These are phyloP conservation scores for Chunga burmeisteri DNA, from an alignment of 2,113 vertebrate genomes.

Conservation along the genomic window DNA sequence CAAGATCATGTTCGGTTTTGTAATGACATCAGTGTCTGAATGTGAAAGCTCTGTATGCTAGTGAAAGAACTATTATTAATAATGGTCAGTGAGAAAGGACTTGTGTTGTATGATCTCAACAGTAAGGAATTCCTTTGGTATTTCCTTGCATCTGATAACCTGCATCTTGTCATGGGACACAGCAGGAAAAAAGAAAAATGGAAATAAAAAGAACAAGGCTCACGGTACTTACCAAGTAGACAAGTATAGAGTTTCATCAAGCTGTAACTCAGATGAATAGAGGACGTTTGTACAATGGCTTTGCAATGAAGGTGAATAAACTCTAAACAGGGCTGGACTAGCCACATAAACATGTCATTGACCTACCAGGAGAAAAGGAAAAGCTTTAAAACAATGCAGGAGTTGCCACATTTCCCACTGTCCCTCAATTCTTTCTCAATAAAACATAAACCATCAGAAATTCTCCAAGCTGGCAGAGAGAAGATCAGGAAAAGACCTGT, in stretches of 20 bases:
- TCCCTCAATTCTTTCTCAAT: background rate
- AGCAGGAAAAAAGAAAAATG: background rate
- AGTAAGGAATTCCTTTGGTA: background rate
- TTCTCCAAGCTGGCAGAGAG: background rate
- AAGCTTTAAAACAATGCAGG: background rate
- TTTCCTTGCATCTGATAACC: background rate
- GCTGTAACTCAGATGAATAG: slow-evolving; percentile 81
- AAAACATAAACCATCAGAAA: background rate
- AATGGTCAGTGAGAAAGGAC: background rate
- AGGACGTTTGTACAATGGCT: slow-evolving; percentile 83
- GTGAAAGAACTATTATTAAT: background rate
- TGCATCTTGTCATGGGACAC: background rate
- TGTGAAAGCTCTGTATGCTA: background rate
- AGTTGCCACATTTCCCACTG: background rate
- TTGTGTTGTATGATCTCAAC: background rate
- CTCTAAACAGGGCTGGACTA: slow-evolving; percentile 87
- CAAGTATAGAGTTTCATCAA: slow-evolving; percentile 87
- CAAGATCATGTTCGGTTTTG: background rate
- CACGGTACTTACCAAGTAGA: slow-evolving; percentile 80
- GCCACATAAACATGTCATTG: slow-evolving; percentile 86
- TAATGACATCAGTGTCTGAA: background rate
- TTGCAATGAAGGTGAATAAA: slow-evolving; percentile 81
- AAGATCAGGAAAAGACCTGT: background rate
- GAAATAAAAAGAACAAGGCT: background rate
- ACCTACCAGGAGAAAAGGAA: slow-evolving; percentile 74